Evolutionary conservation across 1,140 invertebrate genomes (phyloP).

Genomic region (Pseudomyrmex dendroicus): DNA sequence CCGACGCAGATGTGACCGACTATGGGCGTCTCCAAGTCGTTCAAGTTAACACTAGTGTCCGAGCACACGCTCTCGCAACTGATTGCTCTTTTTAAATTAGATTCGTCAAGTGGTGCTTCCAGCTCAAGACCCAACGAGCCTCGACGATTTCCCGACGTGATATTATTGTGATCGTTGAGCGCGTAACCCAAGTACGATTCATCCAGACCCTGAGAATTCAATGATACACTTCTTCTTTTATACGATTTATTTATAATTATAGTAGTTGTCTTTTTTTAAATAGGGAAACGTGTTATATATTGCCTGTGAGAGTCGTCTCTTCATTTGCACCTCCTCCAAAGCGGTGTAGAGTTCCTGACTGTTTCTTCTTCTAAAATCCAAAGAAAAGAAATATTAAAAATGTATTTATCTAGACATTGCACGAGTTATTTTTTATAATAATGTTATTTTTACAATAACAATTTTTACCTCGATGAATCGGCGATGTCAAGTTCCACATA

Average conservation of each 20-base stretch:
- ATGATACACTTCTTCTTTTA: not conserved
- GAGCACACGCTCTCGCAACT: slow-evolving; percentile 94
- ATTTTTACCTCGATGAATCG: slow-evolving; percentile 76
- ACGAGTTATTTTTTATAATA: not conserved
- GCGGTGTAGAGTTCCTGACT: slow-evolving; percentile 79
- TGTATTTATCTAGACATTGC: not conserved
- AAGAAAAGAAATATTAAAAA: slow-evolving; percentile 19
- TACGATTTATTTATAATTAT: not conserved
- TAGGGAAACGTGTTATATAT: slow-evolving; percentile 4
- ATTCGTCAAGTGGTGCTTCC: slow-evolving; percentile 79
- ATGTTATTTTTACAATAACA: not conserved
- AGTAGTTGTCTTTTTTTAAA: not conserved
- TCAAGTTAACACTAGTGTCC: slow-evolving; percentile 91
- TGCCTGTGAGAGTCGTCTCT: slow-evolving; percentile 79
- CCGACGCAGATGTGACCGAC: slow-evolving; percentile 92
- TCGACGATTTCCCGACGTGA: slow-evolving; percentile 71
- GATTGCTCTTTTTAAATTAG: slow-evolving; percentile 88
- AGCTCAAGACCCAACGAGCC: slow-evolving; percentile 77
- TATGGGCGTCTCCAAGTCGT: slow-evolving; percentile 89
- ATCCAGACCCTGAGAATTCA: slow-evolving; percentile 73
- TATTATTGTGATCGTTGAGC: slow-evolving; percentile 71
- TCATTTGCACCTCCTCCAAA: slow-evolving; percentile 79
- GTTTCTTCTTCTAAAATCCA: slow-evolving; percentile 77
- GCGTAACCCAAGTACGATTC: slow-evolving; percentile 71
- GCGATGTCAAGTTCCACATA: slow-evolving; percentile 74